A percentile compares a stretch with the other conserved stretches of the same genome.
Evolutionary conservation across 2,888 invertebrate species (phyloP).

Genomic region (Cyaniris semiargus): DNA sequence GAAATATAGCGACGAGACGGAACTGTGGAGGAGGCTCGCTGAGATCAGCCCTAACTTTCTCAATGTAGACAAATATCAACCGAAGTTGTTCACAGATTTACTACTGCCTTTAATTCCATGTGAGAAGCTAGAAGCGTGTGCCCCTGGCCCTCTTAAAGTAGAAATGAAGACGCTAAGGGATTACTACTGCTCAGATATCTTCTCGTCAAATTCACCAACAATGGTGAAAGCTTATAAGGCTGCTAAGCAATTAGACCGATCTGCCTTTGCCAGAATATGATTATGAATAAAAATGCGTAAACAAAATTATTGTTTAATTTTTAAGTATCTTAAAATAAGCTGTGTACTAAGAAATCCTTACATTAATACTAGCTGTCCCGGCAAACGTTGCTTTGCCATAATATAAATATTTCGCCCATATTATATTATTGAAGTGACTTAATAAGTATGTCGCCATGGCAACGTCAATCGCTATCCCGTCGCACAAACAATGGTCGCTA

Average conservation of each 20-base stretch:
- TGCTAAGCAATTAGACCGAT: slow-evolving; percentile 46
- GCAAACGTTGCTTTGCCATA: no score
- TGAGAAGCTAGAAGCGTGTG: slow-evolving; percentile 13
- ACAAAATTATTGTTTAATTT: not conserved
- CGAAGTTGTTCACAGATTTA: slow-evolving; percentile 52
- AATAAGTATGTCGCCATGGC: no score
- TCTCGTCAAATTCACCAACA: slow-evolving; percentile 63
- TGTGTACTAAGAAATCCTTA: no score
- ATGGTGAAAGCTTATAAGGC: slow-evolving; percentile 65
- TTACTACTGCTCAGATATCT: slow-evolving; percentile 69
- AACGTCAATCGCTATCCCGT: no score
- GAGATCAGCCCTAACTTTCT: slow-evolving; percentile 67
- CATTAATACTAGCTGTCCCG: no score
- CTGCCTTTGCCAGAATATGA: slow-evolving; percentile 47
- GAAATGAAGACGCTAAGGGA: slow-evolving; percentile 57
- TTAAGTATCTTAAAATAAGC: not conserved
- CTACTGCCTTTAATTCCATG: slow-evolving; percentile 44
- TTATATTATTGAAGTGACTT: no score
- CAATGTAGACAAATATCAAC: slow-evolving; percentile 53
- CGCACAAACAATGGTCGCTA: no score
- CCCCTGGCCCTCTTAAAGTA: slow-evolving; percentile 46
- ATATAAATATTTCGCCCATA: no score
- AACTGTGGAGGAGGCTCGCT: slow-evolving; percentile 54
- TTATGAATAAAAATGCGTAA: not conserved
- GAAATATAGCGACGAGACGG: slow-evolving; percentile 54